These are phyloP conservation scores for Pitangus sulphuratus DNA, from an alignment of 2,797 vertebrate species.

Conservation along the genomic window DNA sequence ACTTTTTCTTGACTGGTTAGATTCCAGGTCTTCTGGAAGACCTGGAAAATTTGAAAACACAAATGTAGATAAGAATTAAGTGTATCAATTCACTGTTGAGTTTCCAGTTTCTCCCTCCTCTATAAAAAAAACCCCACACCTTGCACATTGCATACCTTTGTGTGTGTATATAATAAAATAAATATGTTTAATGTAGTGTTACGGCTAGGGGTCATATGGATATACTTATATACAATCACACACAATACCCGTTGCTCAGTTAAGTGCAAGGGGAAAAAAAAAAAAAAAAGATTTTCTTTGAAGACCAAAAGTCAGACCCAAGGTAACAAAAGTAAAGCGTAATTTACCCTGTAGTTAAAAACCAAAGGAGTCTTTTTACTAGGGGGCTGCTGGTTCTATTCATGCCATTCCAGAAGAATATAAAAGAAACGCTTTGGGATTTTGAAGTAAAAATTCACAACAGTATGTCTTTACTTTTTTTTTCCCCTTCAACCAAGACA, in stretches of 20 bases:
- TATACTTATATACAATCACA: neutral
- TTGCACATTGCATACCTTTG: conserved; percentile 7
- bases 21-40: conserved; percentile 9
- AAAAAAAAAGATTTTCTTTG: conserved; percentile 18
- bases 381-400: conserved; percentile 66
- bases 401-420: conserved; percentile 72
- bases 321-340: conserved; percentile 42
- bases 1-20: conserved; percentile 19
- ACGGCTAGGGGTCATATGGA: neutral
- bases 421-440: conserved; percentile 73
- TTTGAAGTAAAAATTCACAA: conserved; percentile 74
- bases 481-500: conserved; percentile 75
- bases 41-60: neutral
- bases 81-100: neutral
- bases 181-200: neutral
- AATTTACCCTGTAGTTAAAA: conserved; percentile 71
- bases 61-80: conserved; percentile 13
- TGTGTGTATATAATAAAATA: conserved; percentile 1
- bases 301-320: conserved; percentile 56
- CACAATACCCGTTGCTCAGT: neutral
- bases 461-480: conserved; percentile 70
- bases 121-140: neutral
- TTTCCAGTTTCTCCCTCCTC: neutral
- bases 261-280: neutral
- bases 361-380: conserved; percentile 64